Evolutionary conservation across 2,888 invertebrate species (phyloP), one percentile per base, ranked within the genome.

Genomic region (Hydraecia micacea): DNA sequence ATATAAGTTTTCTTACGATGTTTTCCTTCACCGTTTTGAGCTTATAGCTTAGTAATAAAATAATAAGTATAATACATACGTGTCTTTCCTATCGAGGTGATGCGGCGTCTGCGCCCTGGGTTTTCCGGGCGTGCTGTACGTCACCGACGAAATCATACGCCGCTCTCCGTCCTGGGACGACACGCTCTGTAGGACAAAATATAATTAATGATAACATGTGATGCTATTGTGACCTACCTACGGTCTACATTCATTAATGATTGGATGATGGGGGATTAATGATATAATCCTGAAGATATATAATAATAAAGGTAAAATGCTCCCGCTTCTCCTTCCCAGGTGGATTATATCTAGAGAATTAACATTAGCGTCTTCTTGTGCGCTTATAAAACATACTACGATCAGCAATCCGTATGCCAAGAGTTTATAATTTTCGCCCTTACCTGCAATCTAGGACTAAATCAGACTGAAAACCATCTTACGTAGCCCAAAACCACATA

Each of bases 51-150:
- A 21, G n/a, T 60, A 42, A 21, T 32, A 18, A 75, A 32, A n/a
- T 32, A 42, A 63, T 21, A 28, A 28, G 9, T 25, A 25, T 1
- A 21, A 75, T 82, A 86, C 85, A n/a, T 75, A 93, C 94, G 86
- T 90, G 81, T 95, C 95, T 77, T 95, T 96, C 87, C 96, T 90
- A 2, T 96, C 96, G 11, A 92, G 63, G 8, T 93, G 91, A 42
- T 93, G 94, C 80, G 94, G 92, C 60, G 92, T 92, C 79, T 89
- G 88, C 42, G 93, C 91, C 5, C 94, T 90, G 28, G 93, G 93
- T 60, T 96, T 95, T 80, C 87, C 85, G 18, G 92, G 89, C 75
- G 90, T 83, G 76, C 89, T 92, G 90, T 94, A 95, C 62, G 91
- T 86, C 39, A 90, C 86, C 25, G 87, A 79, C 76, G 87, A 80